Percentiles rank a stretch among this genome's conserved stretches.
These are phyloP conservation scores for Zoanthus solanderi DNA, from an alignment of 92 coral and sea anemone genomes.

Conservation along the genomic window DNA sequence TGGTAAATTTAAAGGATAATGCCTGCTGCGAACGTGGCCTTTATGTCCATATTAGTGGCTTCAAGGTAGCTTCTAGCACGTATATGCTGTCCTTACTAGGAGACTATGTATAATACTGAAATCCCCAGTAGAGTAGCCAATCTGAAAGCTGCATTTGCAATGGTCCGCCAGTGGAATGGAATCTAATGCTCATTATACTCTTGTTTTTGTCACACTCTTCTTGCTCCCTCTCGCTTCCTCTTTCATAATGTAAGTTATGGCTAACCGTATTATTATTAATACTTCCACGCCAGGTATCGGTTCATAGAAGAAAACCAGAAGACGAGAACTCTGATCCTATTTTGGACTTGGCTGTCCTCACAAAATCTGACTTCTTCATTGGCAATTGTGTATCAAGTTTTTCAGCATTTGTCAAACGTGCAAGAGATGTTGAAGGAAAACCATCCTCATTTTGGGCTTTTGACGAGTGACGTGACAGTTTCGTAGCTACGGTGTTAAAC, in stretches of 20 bases:
- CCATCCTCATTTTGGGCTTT: conserved; percentile 94
- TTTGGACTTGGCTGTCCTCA: conserved; percentile 88
- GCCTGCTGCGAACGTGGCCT: no score
- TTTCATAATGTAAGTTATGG: not conserved
- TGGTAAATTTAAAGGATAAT: no score
- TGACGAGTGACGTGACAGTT: conserved; percentile 58
- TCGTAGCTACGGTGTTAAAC: conserved; percentile 3
- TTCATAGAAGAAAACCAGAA: conserved; percentile 72
- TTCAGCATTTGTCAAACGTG: conserved; percentile 93
- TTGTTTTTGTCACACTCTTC: no score
- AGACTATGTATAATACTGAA: no score
- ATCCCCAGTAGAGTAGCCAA: no score
- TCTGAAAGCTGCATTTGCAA: not conserved
- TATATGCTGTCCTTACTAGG: no score
- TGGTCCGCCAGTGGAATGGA: no score
- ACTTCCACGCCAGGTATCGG: conserved; percentile 72
- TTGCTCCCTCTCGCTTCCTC: not conserved
- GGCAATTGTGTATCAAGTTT: conserved; percentile 98
- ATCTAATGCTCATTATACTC: no score
- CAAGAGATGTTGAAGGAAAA: conserved; percentile 83
- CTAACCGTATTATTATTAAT: not conserved
- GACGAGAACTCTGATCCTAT: conserved; percentile 81
- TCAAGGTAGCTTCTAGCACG: no score
- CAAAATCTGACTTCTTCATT: conserved; percentile 87
- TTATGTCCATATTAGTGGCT: no score